Percentiles rank a stretch among this genome's conserved stretches.
Evolutionary conservation across 2,888 invertebrate genomes (phyloP).

Genomic region (Lycaena phlaeas): DNA sequence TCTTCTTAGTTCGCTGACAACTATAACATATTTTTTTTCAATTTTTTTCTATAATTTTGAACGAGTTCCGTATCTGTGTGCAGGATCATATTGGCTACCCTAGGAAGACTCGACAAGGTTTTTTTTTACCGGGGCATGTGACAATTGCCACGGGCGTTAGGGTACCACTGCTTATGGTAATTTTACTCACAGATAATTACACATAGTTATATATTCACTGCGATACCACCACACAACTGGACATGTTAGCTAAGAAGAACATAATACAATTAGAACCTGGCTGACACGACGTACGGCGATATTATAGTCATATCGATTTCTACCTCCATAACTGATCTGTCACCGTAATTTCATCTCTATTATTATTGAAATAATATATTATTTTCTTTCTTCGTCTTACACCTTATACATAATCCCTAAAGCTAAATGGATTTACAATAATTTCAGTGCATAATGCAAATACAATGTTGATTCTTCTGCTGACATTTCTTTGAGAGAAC

Average conservation of each 20-base stretch:
- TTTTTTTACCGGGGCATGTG: no score
- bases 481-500: conserved; percentile 1
- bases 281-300: conserved; percentile 42
- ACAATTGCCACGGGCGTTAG: neutral
- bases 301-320: conserved; percentile 37
- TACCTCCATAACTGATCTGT: conserved; percentile 32
- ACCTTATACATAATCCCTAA: conserved; percentile 5
- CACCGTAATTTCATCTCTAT: conserved; percentile 33
- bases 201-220: neutral
- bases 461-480: neutral
- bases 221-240: neutral
- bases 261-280: conserved; percentile 28
- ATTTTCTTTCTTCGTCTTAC: conserved; percentile 5
- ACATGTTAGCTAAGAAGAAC: neutral
- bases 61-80: neutral
- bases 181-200: neutral
- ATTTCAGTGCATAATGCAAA: neutral
- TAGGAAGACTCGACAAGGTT: no score
- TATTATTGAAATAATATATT: conserved; percentile 9
- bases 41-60: no score
- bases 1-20: no score
- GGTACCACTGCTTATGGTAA: neutral
- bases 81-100: neutral
- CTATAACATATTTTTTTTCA: no score
- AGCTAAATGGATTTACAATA: neutral